A percentile compares a stretch with the other conserved stretches of the same genome.
Evolutionary conservation across 1,140 invertebrate genomes (phyloP).

Genomic region (Nomia melanderi): DNA sequence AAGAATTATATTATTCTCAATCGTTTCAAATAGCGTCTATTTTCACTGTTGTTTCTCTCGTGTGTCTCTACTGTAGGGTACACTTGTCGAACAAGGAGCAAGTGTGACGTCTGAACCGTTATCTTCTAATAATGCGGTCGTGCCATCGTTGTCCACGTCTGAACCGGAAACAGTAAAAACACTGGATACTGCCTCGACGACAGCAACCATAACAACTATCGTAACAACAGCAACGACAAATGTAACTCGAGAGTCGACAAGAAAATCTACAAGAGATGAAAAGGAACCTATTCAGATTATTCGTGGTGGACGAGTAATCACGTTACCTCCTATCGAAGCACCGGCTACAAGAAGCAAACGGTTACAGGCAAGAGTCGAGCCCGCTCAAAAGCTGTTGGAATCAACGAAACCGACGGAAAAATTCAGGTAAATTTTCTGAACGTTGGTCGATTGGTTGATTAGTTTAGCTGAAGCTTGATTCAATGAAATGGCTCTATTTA

Average conservation of each 20-base stretch:
- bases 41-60: background rate
- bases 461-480: background rate
- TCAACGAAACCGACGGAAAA: constrained; percentile 56
- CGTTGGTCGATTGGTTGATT: background rate
- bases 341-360: constrained; percentile 85
- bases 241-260: constrained; percentile 25
- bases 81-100: constrained; percentile 59
- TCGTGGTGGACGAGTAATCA: constrained; percentile 87
- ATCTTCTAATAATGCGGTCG: constrained; percentile 16
- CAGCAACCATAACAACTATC: background rate
- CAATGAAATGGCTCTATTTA: background rate
- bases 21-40: background rate
- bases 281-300: constrained; percentile 86
- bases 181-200: background rate
- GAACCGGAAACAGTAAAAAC: constrained; percentile 41
- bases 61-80: constrained; percentile 49
- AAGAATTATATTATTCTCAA: background rate
- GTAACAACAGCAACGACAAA: background rate
- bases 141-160: constrained; percentile 29
- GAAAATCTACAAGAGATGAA: constrained; percentile 64
- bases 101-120: constrained; percentile 55
- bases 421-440: background rate
- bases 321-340: constrained; percentile 89
- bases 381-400: constrained; percentile 46
- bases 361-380: constrained; percentile 73